Evolutionary conservation across 1,140 invertebrate genomes (phyloP).

Genomic region (Calliphora vicina): DNA sequence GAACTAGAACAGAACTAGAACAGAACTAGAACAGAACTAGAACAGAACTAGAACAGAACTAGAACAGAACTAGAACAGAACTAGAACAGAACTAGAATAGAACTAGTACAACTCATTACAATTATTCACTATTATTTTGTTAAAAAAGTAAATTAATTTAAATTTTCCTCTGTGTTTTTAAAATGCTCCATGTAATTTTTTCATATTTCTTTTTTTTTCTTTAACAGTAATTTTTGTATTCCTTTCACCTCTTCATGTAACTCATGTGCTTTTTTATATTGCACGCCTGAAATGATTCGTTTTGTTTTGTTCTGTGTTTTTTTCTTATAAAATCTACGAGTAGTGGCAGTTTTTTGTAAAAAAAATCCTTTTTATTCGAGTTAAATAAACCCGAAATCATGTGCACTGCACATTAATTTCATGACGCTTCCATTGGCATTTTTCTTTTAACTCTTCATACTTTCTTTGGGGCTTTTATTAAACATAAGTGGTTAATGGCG

Average conservation of each 20-base stretch:
- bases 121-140: too few relatives aligned
- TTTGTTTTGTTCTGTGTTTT: not conserved
- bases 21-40: too few relatives aligned
- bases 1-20: too few relatives aligned
- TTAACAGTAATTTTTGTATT: slow-evolving; percentile 2
- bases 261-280: not conserved
- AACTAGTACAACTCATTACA: too few relatives aligned
- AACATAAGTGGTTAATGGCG: not conserved
- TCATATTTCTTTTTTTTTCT: not conserved
- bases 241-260: not conserved
- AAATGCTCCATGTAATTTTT: not conserved
- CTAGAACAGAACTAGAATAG: too few relatives aligned
- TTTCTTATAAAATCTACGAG: not conserved
- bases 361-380: not conserved
- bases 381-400: slow-evolving; percentile 16
- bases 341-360: not conserved
- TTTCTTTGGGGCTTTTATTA: not conserved
- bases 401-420: slow-evolving; percentile 8
- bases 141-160: too few relatives aligned
- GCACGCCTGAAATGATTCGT: not conserved
- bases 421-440: not conserved
- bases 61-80: too few relatives aligned
- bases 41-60: too few relatives aligned
- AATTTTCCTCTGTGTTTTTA: not conserved
- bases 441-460: not conserved